These are phyloP conservation scores for Solea solea DNA, from an alignment of 2,113 vertebrate species.

Conservation along the genomic window DNA sequence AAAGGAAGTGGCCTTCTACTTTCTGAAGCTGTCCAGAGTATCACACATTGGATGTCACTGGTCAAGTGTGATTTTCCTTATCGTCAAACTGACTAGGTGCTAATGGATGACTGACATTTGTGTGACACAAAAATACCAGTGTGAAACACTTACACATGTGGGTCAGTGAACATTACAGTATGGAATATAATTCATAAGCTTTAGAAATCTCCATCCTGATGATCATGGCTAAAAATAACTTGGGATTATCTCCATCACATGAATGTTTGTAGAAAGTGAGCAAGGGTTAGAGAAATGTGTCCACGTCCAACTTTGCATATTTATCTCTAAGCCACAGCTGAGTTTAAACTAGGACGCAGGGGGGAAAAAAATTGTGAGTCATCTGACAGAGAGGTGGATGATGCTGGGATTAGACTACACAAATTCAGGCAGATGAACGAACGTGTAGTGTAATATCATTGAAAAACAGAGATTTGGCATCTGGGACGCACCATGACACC, in stretches of 20 bases:
- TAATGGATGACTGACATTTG: conserved; percentile 34
- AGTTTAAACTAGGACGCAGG: conserved; percentile 37
- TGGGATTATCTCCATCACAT: conserved; percentile 50
- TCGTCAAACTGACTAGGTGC: background rate
- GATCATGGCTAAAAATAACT: conserved; percentile 65
- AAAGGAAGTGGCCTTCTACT: background rate
- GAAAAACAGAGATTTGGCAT: too few relatives aligned
- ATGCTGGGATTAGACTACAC: too few relatives aligned
- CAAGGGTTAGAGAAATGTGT: conserved; percentile 24
- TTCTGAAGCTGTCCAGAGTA: background rate
- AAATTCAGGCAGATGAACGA: too few relatives aligned
- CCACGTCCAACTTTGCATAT: conserved; percentile 38
- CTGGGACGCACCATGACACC: too few relatives aligned
- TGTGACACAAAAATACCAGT: background rate
- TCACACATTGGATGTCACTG: conserved; percentile 22
- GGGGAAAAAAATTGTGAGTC: too few relatives aligned
- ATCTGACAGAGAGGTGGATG: too few relatives aligned
- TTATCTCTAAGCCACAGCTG: conserved; percentile 57
- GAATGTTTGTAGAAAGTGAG: conserved; percentile 29
- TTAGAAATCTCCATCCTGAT: conserved; percentile 42
- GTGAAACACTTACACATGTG: conserved; percentile 9
- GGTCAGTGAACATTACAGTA: conserved; percentile 16
- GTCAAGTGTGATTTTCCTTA: background rate
- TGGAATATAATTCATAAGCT: conserved; percentile 27
- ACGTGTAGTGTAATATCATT: too few relatives aligned